Evolutionary conservation across 1,140 invertebrate species (phyloP), one percentile per base, ranked within the genome.

Genomic region (Lerema accius): DNA sequence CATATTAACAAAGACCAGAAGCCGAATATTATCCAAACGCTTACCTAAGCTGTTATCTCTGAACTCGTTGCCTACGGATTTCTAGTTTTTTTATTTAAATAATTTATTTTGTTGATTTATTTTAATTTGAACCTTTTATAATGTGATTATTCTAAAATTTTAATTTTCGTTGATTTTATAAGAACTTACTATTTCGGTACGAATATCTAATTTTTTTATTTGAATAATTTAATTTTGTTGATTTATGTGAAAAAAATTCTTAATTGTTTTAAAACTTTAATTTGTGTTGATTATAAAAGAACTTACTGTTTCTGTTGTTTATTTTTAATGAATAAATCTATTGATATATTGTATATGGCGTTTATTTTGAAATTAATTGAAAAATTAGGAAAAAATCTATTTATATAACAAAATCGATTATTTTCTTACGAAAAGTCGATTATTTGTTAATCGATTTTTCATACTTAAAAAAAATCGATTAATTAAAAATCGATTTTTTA

Each of bases 151-250:
- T 23, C 19, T 23, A 23, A 23, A 23, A 23, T 23, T 23, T 23
- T 64, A 48, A 64, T 56, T 64, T 64, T 42, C 56, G 32, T 56
- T 65, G 46, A 51, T 59, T 65, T 26, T 65, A 50, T 59, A 56
- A 48, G 50, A 23, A 23, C 28, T 58, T 50, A 35, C 48, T 50
- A 3, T 43, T 59, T 51, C 19, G 50, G 55, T 65, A 28, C 50
- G 23, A 23, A 45, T 59, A 59, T 65, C 4, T 64, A 49, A 19
- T 53, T 59, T 51, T 50, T 59, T 56, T 59, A 53, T 58, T 58
- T 43, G 16, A 45, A 46, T 48, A 51, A 53, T 48, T 59, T 49
- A 58, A n/a, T 11, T 58, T 59, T 50, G 13, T 39, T 49, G 7
- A 19, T 55, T 56, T 23, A 23, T 23, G 2, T 23, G 2, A 23